Conservation (phyloP, 2,797 vertebrate genomes). For the Benthosema pterotum region DNA sequence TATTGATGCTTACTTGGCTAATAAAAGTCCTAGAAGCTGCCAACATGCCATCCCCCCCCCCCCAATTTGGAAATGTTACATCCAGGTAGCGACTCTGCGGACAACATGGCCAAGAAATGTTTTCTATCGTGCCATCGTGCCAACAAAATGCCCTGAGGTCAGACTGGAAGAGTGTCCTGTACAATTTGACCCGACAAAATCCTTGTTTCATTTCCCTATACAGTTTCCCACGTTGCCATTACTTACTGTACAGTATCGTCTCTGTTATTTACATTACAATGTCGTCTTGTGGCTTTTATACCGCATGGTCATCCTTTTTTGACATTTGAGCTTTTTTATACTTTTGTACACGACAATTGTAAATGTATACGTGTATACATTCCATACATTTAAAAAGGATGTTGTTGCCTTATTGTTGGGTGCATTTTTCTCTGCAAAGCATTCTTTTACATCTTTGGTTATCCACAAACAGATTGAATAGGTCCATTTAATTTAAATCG, state of each 20-base stretch:
- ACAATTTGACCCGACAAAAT: slow-evolving; percentile 4
- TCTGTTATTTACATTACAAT: too few relatives aligned
- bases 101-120: too few relatives aligned
- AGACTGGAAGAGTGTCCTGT: too few relatives aligned
- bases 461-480: not conserved
- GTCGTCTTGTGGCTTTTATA: slow-evolving; percentile 17
- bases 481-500: not conserved
- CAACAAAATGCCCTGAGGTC: too few relatives aligned
- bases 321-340: slow-evolving; percentile 26
- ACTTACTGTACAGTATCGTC: too few relatives aligned
- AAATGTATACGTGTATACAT: slow-evolving; percentile 47
- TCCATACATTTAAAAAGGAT: slow-evolving; percentile 47
- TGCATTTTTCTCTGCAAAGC: slow-evolving; percentile 15
- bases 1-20: too few relatives aligned
- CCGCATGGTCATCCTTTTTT: slow-evolving; percentile 45
- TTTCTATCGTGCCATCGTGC: too few relatives aligned
- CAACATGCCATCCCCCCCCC: too few relatives aligned
- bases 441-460: slow-evolving; percentile 39
- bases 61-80: too few relatives aligned
- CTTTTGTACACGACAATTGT: slow-evolving; percentile 41
- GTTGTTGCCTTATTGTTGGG: slow-evolving; percentile 8
- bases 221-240: too few relatives aligned
- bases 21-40: too few relatives aligned
- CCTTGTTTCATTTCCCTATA: slow-evolving; percentile 5
- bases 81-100: too few relatives aligned